Conservation (phyloP, 2,113 vertebrate genomes). For the Collichthys lucidus region DNA sequence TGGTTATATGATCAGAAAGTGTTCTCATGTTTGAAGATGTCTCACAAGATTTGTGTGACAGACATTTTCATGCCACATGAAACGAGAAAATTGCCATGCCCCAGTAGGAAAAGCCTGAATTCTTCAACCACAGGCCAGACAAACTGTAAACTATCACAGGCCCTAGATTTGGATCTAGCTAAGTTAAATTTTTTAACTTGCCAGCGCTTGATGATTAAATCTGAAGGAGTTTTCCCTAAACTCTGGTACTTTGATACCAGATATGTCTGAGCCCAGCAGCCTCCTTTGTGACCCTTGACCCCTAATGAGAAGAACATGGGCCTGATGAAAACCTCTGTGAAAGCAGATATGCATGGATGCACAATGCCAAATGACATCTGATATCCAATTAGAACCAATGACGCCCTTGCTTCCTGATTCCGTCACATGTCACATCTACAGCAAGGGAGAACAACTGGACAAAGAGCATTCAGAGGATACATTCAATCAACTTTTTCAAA, state of each 20-base stretch:
- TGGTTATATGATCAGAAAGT: background rate
- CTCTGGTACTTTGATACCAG: slow-evolving; percentile 10
- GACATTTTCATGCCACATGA: background rate
- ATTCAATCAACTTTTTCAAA: slow-evolving; percentile 36
- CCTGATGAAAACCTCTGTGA: slow-evolving; percentile 47
- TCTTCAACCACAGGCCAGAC: background rate
- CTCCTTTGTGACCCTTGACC: slow-evolving; percentile 48
- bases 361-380: slow-evolving; percentile 23
- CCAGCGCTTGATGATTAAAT: background rate
- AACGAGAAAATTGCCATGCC: background rate
- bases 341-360: slow-evolving; percentile 45
- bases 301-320: slow-evolving; percentile 49
- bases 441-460: background rate
- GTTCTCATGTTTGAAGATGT: background rate
- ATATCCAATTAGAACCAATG: slow-evolving; percentile 42
- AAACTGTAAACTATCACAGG: slow-evolving; percentile 2
- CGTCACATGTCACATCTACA: slow-evolving; percentile 2
- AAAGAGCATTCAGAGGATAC: slow-evolving; percentile 4
- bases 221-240: slow-evolving; percentile 6
- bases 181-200: background rate
- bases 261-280: slow-evolving; percentile 29
- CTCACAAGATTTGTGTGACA: background rate
- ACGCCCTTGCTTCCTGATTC: slow-evolving; percentile 1
- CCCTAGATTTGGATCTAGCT: background rate
- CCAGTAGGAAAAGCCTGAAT: background rate